These are phyloP conservation scores for Xenotilapia leptura DNA, from an alignment of 2,113 vertebrate genomes.

Conservation along the genomic window DNA sequence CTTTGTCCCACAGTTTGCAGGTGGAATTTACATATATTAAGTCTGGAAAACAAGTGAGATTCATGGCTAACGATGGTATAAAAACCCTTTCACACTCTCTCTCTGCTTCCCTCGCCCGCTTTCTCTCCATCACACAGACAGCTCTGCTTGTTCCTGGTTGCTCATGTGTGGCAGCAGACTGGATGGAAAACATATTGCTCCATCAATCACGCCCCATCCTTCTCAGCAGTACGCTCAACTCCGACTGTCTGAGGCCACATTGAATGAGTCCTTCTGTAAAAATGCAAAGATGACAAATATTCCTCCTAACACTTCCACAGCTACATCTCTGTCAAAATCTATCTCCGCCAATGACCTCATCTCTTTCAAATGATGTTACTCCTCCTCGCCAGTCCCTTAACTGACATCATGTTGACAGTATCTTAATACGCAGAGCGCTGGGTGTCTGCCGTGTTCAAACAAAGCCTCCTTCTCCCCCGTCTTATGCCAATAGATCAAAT, in stretches of 20 bases:
- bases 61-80: conserved; percentile 24
- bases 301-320: not conserved
- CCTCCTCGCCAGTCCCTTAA: not conserved
- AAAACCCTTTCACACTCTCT: conserved; percentile 7
- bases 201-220: conserved; percentile 63
- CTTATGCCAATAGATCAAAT: conserved; percentile 49
- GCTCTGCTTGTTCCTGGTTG: conserved; percentile 47
- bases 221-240: not conserved
- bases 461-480: conserved; percentile 20
- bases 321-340: conserved; percentile 2
- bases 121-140: conserved; percentile 30
- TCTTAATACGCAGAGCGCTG: conserved; percentile 22
- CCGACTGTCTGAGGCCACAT: conserved; percentile 1
- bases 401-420: conserved; percentile 41
- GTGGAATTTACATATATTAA: conserved; percentile 66
- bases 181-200: conserved; percentile 63
- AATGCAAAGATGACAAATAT: conserved; percentile 39
- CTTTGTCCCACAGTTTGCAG: conserved; percentile 50
- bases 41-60: conserved; percentile 41
- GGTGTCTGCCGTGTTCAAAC: conserved; percentile 33
- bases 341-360: not conserved
- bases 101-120: not conserved
- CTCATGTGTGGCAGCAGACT: conserved; percentile 57
- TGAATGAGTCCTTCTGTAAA: not conserved
- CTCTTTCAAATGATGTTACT: conserved; percentile 18